Percentiles rank a stretch among this genome's conserved stretches.
These are phyloP conservation scores for Gymnoscopelus microlampas DNA, from an alignment of 2,797 vertebrate species.

Conservation along the genomic window DNA sequence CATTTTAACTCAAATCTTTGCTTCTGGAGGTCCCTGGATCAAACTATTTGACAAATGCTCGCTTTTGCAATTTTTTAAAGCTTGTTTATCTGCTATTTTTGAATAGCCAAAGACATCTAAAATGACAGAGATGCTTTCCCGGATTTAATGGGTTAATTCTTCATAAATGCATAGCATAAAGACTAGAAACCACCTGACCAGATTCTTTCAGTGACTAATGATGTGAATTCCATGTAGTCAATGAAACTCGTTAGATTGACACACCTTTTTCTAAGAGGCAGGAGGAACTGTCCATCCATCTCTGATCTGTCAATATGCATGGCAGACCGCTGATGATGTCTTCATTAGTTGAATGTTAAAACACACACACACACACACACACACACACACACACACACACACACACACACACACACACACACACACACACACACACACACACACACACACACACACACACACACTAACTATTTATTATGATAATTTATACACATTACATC, in stretches of 20 bases:
- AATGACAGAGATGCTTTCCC: too few relatives aligned
- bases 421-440: neutral
- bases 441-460: neutral
- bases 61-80: too few relatives aligned
- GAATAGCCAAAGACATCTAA: too few relatives aligned
- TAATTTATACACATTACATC: too few relatives aligned
- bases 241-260: conserved; percentile 83
- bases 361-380: conserved; percentile 10
- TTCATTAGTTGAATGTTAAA: conserved; percentile 56
- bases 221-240: conserved; percentile 89
- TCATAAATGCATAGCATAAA: too few relatives aligned
- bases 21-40: too few relatives aligned
- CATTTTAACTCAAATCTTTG: too few relatives aligned
- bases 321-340: conserved; percentile 59
- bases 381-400: neutral
- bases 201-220: conserved; percentile 85
- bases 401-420: neutral
- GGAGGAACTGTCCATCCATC: conserved; percentile 85
- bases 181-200: conserved; percentile 43
- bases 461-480: neutral
- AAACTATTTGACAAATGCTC: too few relatives aligned
- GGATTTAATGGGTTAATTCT: too few relatives aligned
- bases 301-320: conserved; percentile 74
- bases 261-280: conserved; percentile 71
- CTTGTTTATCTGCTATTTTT: too few relatives aligned